Evolutionary conservation across 1,140 invertebrate genomes (phyloP), one percentile per base, ranked within the genome.

Genomic region (Bombus affinis): DNA sequence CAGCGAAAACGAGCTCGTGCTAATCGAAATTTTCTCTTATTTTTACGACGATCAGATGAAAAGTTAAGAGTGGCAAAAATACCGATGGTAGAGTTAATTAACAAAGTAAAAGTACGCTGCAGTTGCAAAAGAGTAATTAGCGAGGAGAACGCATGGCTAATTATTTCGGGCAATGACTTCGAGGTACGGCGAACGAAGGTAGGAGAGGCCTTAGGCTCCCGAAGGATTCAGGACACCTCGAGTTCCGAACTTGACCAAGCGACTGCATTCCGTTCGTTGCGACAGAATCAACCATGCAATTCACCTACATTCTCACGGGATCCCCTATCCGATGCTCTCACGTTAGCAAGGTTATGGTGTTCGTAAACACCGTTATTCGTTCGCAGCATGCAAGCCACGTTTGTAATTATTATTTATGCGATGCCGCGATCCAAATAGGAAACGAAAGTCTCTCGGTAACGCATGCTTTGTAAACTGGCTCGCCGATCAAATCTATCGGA

Each of bases 271-370:
- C 90, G 72, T 81, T 86, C 71, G 66, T 59, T 66, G 85, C 68
- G 79, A 87, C 62, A 86, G 81, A 62, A 83, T 75, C 83, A 83
- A 82, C 85, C 75, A 75, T 80, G 89, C 87, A 85, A 91, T 90
- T 93, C 92, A 93, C 92, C 92, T 93, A 93, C 90, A 93, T 93
- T 93, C 92, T 92, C 93, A 92, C 83, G 87, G 76, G 83, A 86
- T 81, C 85, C 85, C 68, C 81, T 86, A 66, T 80, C 25, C 77
- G 57, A 71, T 79, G 71, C 81, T 70, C 68, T 90, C 53, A 70
- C 76, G 81, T 83, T 74, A 47, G 80, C 72, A 74, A 87, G 79
- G 57, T 85, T 73, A 66, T 77, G 81, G 62, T 83, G 70, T 70
- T 78, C 68, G 65, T 32, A 32, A 86, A 85, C 81, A 87, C 89